Percentiles rank a stretch among this genome's conserved stretches.
Conservation (phyloP, 2,113 vertebrate genomes). For the Serinus canaria region DNA sequence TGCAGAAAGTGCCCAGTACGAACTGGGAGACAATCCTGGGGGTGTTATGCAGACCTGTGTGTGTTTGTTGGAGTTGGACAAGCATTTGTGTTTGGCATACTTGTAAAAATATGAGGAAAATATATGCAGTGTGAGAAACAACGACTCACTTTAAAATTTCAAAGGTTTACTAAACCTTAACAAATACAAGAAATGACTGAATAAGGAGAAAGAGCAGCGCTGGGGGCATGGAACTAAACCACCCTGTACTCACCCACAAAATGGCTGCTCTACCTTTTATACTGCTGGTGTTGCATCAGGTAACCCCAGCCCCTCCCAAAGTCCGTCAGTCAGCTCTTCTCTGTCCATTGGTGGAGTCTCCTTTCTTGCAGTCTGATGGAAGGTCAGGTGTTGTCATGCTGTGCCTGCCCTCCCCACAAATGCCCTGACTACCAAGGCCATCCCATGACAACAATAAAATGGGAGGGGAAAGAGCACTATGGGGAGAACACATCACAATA, state of each 20-base stretch:
- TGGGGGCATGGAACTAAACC: not conserved
- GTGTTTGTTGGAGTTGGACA: not conserved
- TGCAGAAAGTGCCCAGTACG: not conserved
- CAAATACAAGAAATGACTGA: not conserved
- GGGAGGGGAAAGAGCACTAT: not conserved
- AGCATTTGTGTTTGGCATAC: not conserved
- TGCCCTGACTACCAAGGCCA: not conserved
- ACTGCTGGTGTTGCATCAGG: no score
- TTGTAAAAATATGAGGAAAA: not conserved
- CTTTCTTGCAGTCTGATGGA: not conserved
- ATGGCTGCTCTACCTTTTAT: not conserved
- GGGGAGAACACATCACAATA: not conserved
- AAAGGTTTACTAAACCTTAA: not conserved
- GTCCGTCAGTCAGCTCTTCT: not conserved
- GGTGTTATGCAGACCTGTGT: not conserved
- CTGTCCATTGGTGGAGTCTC: no score
- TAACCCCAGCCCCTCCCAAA: not conserved
- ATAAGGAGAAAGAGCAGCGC: not conserved
- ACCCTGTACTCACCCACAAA: not conserved
- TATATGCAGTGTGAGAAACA: not conserved
- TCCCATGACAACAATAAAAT: not conserved
- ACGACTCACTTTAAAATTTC: not conserved
- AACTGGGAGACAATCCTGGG: not conserved
- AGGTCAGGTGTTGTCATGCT: not conserved
- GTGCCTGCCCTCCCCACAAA: no score